Base-by-base conservation (phyloP, 1,140 invertebrate genomes). In the Lethrus apterus region DNA sequence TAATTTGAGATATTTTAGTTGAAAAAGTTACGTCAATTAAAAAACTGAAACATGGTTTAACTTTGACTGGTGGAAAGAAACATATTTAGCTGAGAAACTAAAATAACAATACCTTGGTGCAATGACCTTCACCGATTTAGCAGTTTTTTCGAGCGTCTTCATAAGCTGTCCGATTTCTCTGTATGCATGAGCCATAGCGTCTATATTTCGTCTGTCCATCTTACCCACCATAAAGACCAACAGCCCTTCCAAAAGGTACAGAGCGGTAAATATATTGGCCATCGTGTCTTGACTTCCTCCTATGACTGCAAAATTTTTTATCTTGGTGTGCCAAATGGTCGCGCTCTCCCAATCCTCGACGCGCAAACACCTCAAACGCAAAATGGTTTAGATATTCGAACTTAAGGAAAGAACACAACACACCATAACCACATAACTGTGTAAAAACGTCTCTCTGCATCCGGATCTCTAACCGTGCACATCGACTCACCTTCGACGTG, bases 391-490 rank as follows among this genome's bases (percentile, higher is more conserved):
- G 8, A 38, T 36, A 36, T 13, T 20, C 17, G 4, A 19, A 10
- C 19, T 19, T 4, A n/a, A n/a, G n/a, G n/a, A n/a, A 1, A 40
- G 14, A 24, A 1, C 1, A 14, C 13, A 41, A 50, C 58, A 60
- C 61, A 71, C 71, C 70, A 62, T 10, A 73, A 56, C 71, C 71
- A 73, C 56, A 72, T 65, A 43, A 56, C 55, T 15, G 67, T 63
- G 35, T 66, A 67, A 41, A 67, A 66, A 48, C 69, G 60, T 57
- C 60, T 65, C 23, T 65, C 67, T 0, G 69, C 65, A 11, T 68
- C 64, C 0, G 67, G 60, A 30, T 65, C 65, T 38, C 67, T 64
- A 3, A 62, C 53, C 11, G 60, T 52, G 4, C 60, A 33, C 29
- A 67, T 58, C 4, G 60, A 60, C 18, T 64, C 63, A 4, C 66